A percentile compares a stretch with the other conserved stretches of the same genome.
Evolutionary conservation across 2,797 vertebrate genomes (phyloP).

Genomic region (Pseudomugil gertrudae): DNA sequence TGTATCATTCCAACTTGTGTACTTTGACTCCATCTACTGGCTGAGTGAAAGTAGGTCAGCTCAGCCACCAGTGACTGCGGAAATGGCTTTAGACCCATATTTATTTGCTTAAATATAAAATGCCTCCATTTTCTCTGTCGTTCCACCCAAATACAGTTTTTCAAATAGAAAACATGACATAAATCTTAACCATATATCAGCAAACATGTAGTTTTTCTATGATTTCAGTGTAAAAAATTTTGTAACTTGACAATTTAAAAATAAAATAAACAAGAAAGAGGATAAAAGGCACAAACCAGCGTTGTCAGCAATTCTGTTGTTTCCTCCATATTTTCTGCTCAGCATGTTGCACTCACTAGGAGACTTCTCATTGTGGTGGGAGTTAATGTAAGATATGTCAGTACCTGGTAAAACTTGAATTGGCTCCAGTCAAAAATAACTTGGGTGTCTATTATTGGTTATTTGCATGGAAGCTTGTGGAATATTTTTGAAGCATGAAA

Average conservation of each 20-base stretch:
- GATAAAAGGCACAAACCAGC: background rate
- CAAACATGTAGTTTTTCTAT: background rate
- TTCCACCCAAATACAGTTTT: background rate
- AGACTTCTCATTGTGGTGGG: background rate
- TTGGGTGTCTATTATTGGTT: background rate
- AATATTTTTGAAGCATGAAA: background rate
- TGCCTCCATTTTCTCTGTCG: background rate
- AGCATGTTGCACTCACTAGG: background rate
- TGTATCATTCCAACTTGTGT: constrained; percentile 8
- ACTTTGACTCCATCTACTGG: constrained; percentile 65
- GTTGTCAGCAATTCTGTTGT: background rate
- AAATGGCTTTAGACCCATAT: background rate
- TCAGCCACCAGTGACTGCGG: background rate
- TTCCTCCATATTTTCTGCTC: background rate
- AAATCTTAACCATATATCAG: background rate
- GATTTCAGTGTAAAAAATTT: background rate
- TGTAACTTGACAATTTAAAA: background rate
- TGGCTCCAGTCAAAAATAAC: background rate
- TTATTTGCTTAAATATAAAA: background rate
- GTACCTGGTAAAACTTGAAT: background rate
- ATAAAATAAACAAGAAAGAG: no score
- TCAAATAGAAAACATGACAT: background rate
- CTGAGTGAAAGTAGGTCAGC: background rate
- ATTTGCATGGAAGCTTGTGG: background rate
- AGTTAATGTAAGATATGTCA: background rate